Conservation (phyloP, 2,113 vertebrate species). For the Saimiri boliviensis region DNA sequence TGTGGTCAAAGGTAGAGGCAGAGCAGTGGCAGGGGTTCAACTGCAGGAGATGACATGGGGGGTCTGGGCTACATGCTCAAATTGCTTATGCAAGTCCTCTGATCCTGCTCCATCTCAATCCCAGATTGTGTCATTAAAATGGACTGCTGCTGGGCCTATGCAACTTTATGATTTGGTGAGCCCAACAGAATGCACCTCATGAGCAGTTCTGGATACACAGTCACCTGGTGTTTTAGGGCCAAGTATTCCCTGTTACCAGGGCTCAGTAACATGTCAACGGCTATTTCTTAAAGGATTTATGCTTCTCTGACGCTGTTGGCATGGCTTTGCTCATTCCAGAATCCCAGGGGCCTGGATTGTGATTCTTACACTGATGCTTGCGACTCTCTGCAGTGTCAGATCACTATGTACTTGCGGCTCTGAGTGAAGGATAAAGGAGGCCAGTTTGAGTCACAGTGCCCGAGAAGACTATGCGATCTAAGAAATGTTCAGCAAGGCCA, state of each 20-base stretch:
- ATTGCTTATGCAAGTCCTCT: not conserved
- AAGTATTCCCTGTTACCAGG: not conserved
- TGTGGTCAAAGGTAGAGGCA: not conserved
- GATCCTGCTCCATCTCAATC: not conserved
- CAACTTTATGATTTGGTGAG: not conserved
- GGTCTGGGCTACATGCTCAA: too few relatives aligned
- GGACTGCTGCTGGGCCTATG: not conserved
- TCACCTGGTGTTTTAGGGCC: not conserved
- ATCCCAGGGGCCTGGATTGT: not conserved
- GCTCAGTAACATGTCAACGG: not conserved
- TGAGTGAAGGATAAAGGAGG: not conserved
- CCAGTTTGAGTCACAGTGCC: not conserved
- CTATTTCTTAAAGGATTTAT: not conserved
- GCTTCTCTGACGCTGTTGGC: not conserved
- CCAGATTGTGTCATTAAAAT: not conserved
- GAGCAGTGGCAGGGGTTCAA: not conserved
- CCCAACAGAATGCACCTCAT: not conserved
- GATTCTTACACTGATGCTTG: not conserved
- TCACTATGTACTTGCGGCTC: not conserved
- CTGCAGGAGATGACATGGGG: not conserved
- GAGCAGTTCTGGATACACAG: not conserved
- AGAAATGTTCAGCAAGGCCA: not conserved
- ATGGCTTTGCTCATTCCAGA: not conserved
- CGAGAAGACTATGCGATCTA: not conserved
- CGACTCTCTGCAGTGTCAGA: not conserved